Conservation (phyloP, 35 echinoderm and acorn worm species). For the Patiria miniata region DNA sequence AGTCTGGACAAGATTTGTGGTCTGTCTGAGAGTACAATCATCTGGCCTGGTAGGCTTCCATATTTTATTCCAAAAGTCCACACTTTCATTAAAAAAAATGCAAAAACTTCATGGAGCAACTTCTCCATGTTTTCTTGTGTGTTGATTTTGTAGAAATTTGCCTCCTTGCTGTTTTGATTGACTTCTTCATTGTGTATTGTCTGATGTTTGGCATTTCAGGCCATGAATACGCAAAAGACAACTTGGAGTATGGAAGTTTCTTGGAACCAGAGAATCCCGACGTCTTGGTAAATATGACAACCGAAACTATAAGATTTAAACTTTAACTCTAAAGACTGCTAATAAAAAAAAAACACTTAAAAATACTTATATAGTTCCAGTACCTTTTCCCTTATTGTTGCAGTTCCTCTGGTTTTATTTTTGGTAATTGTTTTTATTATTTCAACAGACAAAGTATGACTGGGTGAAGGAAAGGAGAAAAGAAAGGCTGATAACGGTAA, state of each 20-base stretch:
- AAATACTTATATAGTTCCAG: neutral
- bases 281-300: conserved; percentile 55
- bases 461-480: conserved; percentile 79
- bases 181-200: neutral
- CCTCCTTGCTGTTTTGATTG: neutral
- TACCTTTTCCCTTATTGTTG: neutral
- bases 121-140: neutral
- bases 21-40: conserved; percentile 63
- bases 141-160: neutral
- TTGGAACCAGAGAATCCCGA: conserved; percentile 81
- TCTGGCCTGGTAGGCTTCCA: conserved; percentile 82
- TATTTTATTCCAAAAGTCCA: neutral
- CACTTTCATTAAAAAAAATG: neutral
- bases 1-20: conserved; percentile 76
- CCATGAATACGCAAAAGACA: conserved; percentile 94
- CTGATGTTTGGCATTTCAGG: conserved; percentile 46
- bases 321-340: neutral
- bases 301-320: neutral
- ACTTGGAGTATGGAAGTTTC: conserved; percentile 69
- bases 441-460: conserved; percentile 60
- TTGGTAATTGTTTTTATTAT: neutral
- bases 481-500: conserved; percentile 80
- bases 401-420: too few species aligned
- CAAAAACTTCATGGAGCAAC: neutral
- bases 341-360: neutral